These are phyloP conservation scores for Idris sp. DNA, from an alignment of 1,140 invertebrate species.

Conservation along the genomic window DNA sequence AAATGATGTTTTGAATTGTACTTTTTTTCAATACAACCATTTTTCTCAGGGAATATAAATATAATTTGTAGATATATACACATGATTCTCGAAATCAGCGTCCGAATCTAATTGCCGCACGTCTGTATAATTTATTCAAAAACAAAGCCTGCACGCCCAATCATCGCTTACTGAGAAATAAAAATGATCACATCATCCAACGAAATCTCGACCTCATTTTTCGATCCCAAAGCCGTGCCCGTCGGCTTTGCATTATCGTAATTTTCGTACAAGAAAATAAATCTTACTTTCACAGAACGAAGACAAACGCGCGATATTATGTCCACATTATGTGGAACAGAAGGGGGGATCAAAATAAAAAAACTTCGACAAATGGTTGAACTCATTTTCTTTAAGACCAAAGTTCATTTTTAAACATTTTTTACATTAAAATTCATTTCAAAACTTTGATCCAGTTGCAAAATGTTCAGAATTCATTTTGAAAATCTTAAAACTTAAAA, in stretches of 20 bases:
- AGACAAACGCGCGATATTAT: slow-evolving; percentile 24
- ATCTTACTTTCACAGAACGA: slow-evolving; percentile 42
- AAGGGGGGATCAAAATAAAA: not conserved
- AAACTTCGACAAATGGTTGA: not conserved
- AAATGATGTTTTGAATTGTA: too few relatives aligned
- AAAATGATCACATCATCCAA: slow-evolving; percentile 38
- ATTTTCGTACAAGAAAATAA: slow-evolving; percentile 39
- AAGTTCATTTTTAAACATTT: too few relatives aligned
- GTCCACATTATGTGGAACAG: slow-evolving; percentile 3
- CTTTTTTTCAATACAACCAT: too few relatives aligned
- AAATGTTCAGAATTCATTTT: too few relatives aligned
- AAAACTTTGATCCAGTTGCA: too few relatives aligned
- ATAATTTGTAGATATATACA: too few relatives aligned
- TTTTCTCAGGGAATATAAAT: too few relatives aligned
- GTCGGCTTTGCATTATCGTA: slow-evolving; percentile 24
- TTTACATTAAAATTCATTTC: too few relatives aligned
- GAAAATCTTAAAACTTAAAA: too few relatives aligned
- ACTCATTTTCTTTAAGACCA: too few relatives aligned
- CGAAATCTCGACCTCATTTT: slow-evolving; percentile 48
- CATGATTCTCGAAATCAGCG: too few relatives aligned
- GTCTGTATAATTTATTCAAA: slow-evolving; percentile 14
- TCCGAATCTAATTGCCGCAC: too few relatives aligned
- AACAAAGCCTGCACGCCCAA: slow-evolving; percentile 18
- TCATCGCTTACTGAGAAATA: slow-evolving; percentile 39
- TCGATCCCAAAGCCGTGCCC: slow-evolving; percentile 14